These are phyloP conservation scores for Lissonota sp. DNA, from an alignment of 2,888 invertebrate species.

Conservation along the genomic window DNA sequence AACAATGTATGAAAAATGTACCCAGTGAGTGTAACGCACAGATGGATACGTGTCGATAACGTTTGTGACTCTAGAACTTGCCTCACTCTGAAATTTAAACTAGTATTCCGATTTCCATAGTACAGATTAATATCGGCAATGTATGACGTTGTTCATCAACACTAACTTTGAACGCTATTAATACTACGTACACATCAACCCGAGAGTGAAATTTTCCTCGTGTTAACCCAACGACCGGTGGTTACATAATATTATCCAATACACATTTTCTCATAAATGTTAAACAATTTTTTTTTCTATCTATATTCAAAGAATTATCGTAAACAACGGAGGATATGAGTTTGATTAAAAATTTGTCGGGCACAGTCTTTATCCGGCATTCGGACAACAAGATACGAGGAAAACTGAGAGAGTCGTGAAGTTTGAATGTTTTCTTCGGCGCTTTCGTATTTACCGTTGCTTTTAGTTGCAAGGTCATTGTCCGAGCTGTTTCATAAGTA, in stretches of 20 bases:
- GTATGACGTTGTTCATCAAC: conserved; percentile 46
- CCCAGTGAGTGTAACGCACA: conserved; percentile 13
- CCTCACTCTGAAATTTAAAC: conserved; percentile 55
- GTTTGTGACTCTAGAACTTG: conserved; percentile 51
- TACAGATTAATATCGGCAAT: conserved; percentile 53
- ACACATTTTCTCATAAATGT: conserved; percentile 21
- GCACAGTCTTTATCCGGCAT: too few species aligned
- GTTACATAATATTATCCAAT: conserved; percentile 29
- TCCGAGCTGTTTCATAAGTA: too few species aligned
- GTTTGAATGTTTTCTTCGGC: too few species aligned
- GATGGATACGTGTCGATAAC: conserved; percentile 39
- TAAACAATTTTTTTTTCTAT: conserved; percentile 68
- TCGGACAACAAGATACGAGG: too few species aligned
- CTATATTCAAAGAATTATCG: too few species aligned
- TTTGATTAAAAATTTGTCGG: too few species aligned
- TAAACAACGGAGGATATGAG: too few species aligned
- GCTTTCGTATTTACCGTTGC: too few species aligned
- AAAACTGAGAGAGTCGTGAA: too few species aligned
- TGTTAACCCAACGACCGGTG: conserved; percentile 17
- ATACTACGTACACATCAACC: conserved; percentile 14
- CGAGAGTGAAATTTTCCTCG: conserved; percentile 19
- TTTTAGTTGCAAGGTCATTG: too few species aligned
- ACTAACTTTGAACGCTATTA: conserved; percentile 11
- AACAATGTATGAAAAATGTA: conserved; percentile 22
- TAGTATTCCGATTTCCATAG: conserved; percentile 50